phyloP scores from a whole-genome alignment of 2,797 vertebrate genomes.

The Peromyscus melanophrys region DNA sequence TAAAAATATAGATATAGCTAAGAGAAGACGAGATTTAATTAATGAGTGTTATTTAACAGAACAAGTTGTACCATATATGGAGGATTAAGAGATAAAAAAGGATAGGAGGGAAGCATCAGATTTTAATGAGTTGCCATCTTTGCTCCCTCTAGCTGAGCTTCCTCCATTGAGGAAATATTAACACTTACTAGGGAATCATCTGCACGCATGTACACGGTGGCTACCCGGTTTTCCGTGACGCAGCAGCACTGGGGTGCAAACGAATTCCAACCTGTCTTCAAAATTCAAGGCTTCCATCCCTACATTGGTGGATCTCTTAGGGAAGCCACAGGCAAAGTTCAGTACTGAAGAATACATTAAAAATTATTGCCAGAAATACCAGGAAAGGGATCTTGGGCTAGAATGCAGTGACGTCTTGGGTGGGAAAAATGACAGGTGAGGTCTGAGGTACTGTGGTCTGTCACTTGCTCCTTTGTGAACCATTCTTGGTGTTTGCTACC shows the following conservation, averaged over 20 bases:
- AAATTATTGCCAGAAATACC: neutral
- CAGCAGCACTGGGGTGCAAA: slow-evolving; percentile 69
- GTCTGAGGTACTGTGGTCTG: neutral
- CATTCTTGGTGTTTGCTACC: neutral
- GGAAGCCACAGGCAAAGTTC: neutral
- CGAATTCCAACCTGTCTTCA: slow-evolving; percentile 40
- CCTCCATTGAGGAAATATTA: slow-evolving; percentile 69
- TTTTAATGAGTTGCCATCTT: slow-evolving; percentile 83
- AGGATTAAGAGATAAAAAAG: slow-evolving; percentile 86
- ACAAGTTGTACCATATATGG: slow-evolving; percentile 74
- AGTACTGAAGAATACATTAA: slow-evolving; percentile 48
- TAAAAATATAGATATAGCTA: slow-evolving; percentile 83
- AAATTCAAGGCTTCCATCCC: slow-evolving; percentile 29
- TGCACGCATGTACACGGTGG: slow-evolving; percentile 59
- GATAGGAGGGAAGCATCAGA: slow-evolving; percentile 79
- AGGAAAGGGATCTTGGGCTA: neutral
- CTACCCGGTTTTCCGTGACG: slow-evolving; percentile 43
- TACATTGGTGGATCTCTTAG: neutral
- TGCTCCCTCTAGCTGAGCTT: slow-evolving; percentile 80
- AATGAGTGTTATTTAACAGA: slow-evolving; percentile 85
- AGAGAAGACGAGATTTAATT: slow-evolving; percentile 83
- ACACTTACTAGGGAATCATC: slow-evolving; percentile 77
- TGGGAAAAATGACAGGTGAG: neutral
- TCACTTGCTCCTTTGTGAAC: neutral
- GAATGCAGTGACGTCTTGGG: neutral